Conservation (phyloP, 2,888 invertebrate genomes). For the Lamellibrachia columna region DNA sequence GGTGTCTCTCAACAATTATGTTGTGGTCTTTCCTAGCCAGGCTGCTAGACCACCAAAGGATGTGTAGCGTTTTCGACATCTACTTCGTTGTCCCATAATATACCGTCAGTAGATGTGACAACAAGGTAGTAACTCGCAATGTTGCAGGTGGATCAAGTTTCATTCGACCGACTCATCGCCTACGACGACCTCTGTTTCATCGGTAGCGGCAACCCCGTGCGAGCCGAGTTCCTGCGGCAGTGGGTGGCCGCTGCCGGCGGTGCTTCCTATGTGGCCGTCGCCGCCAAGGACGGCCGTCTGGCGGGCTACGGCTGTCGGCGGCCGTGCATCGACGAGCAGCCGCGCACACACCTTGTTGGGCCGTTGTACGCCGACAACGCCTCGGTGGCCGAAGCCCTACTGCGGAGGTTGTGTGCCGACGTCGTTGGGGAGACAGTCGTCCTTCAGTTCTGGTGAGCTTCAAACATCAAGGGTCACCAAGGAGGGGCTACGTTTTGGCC, state of each 20-base stretch:
- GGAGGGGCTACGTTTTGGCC: no score
- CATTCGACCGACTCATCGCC: constrained; percentile 30
- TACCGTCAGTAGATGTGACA: no score
- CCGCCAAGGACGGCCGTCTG: constrained; percentile 20
- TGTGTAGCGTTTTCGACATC: no score
- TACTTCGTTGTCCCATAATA: no score
- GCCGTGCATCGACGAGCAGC: constrained; percentile 25
- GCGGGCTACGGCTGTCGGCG: constrained; percentile 25
- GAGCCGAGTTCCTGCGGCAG: constrained; percentile 31
- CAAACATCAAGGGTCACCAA: not conserved
- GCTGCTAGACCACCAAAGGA: no score
- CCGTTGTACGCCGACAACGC: constrained; percentile 32
- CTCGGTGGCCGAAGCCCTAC: constrained; percentile 25
- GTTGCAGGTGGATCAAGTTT: constrained; percentile 28
- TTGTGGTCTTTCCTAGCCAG: no score
- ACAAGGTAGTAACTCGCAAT: not conserved
- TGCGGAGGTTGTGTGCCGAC: constrained; percentile 25
- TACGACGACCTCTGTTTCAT: constrained; percentile 37
- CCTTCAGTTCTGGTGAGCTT: constrained; percentile 30
- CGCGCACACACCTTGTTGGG: constrained; percentile 26
- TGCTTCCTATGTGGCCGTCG: constrained; percentile 30
- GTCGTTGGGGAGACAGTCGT: constrained; percentile 25
- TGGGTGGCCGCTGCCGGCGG: constrained; percentile 29
- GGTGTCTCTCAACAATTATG: no score
- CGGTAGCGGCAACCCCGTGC: constrained; percentile 22